Conservation (phyloP, 2,113 vertebrate genomes). For the Siniperca knerii region DNA sequence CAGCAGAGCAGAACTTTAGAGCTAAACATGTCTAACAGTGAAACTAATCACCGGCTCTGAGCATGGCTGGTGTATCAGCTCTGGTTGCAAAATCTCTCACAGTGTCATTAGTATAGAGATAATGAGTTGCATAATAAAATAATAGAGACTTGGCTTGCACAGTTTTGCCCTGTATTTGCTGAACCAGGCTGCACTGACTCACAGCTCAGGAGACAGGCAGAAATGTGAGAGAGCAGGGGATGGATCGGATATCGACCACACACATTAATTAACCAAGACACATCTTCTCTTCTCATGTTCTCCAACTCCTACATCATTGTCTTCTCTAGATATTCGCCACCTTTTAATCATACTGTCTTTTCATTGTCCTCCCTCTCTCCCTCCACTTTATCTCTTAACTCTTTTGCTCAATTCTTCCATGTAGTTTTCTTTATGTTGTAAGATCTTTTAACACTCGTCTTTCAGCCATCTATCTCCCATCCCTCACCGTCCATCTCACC, state of each 20-base stretch:
- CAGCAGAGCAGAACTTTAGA: neutral
- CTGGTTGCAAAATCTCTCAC: constrained; percentile 7
- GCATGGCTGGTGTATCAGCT: neutral
- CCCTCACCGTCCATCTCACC: neutral
- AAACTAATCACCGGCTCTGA: constrained; percentile 8
- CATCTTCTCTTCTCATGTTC: constrained; percentile 59
- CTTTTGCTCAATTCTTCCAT: constrained; percentile 15
- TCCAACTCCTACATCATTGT: constrained; percentile 48
- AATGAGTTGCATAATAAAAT: constrained; percentile 7
- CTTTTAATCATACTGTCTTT: constrained; percentile 35
- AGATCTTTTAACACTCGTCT: constrained; percentile 13
- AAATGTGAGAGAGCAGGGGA: constrained; percentile 54
- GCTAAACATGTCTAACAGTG: neutral
- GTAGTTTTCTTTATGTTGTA: constrained; percentile 44
- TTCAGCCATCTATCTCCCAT: constrained; percentile 33
- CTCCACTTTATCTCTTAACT: constrained; percentile 5
- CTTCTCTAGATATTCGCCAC: constrained; percentile 30
- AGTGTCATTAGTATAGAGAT: neutral
- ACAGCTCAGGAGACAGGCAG: constrained; percentile 32
- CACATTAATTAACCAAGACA: constrained; percentile 57
- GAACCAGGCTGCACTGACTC: constrained; percentile 37
- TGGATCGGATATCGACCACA: constrained; percentile 65
- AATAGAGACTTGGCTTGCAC: constrained; percentile 6
- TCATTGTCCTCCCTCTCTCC: constrained; percentile 3
- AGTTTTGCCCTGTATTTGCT: constrained; percentile 9